Percentiles rank a stretch among this genome's conserved stretches.
These are phyloP conservation scores for Serrognathus titanus DNA, from an alignment of 2,888 invertebrate genomes.

Conservation along the genomic window DNA sequence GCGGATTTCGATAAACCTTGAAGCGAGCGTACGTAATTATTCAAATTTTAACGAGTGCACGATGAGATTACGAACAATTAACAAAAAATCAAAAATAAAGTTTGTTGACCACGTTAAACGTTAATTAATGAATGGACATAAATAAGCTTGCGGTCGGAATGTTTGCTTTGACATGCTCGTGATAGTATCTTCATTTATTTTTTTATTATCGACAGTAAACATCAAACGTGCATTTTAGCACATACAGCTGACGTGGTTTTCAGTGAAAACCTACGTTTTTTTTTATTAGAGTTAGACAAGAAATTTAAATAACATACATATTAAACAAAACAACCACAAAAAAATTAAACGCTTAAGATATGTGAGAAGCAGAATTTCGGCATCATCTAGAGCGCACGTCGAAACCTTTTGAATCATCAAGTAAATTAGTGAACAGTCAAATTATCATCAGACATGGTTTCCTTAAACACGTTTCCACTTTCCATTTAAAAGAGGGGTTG, in stretches of 20 bases:
- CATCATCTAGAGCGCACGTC: no score
- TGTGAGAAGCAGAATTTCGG: no score
- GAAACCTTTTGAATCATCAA: no score
- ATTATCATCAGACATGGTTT: no score
- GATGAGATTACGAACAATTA: not conserved
- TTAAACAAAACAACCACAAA: no score
- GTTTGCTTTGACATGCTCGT: not conserved
- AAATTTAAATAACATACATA: not conserved
- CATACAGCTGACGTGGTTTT: not conserved
- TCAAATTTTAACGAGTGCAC: not conserved
- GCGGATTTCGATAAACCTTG: constrained; percentile 3
- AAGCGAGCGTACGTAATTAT: not conserved
- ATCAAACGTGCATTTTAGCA: not conserved
- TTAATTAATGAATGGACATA: not conserved
- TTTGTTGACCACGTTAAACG: not conserved
- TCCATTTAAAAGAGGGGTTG: no score
- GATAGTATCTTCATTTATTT: not conserved
- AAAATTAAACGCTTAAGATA: no score
- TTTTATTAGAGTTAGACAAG: not conserved
- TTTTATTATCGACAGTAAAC: not conserved
- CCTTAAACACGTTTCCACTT: no score
- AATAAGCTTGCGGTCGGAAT: not conserved
- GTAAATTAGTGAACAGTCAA: no score
- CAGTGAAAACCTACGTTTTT: not conserved
- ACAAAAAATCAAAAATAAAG: not conserved